Evolutionary conservation across 2,113 vertebrate genomes (phyloP), one percentile per base, ranked within the genome.

Genomic region (Clarias gariepinus): DNA sequence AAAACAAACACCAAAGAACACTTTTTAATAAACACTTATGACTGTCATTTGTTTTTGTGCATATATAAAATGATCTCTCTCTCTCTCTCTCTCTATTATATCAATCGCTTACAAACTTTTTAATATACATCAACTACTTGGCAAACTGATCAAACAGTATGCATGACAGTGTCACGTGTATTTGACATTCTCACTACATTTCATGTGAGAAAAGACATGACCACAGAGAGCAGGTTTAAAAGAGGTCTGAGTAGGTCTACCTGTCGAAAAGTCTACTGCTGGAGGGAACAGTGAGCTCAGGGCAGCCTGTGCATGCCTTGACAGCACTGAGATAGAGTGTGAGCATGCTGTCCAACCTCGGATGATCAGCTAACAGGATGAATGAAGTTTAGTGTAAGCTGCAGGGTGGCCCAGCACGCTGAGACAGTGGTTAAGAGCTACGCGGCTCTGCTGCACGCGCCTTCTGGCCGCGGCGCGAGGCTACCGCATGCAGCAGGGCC

Each of bases 401-500:
- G 66, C 36, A 76, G 33, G 33, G 28, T 55, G 60, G 60, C 68
- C 36, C n/a, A 13, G 1, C 41, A 64, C 21, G 30, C 60, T 85
- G 25, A 84, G 69, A 61, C 73, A 47, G 33, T 8, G 9, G 30
- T 60, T 19, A 76, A 15, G 15, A 41, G 33, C 15, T 47, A 12
- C 33, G 61, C 52, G 61, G 66, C 12, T 58, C 8, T 74, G 52
- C 80, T 76, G 28, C 19, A 76, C 79, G 74, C 79, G 58, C 86
- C 80, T 87, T 77, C 86, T 83, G 61, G 53, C 8, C 60, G 58
- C 81, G 10, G n/a, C 58, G 41, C 47, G 47, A 66, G 41, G 60
- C 61, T 81, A 25, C 19, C 36, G 57, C 76, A 80, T 80, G 84
- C 63, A 86, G 52, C 63, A 47, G 55, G 85, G 86, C 86, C 86